These are phyloP conservation scores for Micrasema longulum DNA, from an alignment of 1,140 invertebrate genomes.

Conservation along the genomic window DNA sequence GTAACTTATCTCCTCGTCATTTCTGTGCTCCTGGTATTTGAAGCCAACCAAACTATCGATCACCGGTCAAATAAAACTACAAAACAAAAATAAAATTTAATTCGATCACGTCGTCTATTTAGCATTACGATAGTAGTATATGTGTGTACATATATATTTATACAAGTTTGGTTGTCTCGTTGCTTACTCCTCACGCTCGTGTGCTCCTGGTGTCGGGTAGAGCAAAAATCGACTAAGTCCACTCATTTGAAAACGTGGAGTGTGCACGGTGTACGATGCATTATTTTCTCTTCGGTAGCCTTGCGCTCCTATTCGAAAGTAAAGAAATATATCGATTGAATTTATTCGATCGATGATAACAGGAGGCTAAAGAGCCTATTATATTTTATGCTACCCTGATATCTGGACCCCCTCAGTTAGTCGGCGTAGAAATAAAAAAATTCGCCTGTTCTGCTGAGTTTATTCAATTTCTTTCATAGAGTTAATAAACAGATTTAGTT, in stretches of 20 bases:
- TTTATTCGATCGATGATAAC: slow-evolving; percentile 1
- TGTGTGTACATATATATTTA: neutral
- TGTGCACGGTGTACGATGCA: neutral
- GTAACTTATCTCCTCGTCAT: slow-evolving; percentile 10
- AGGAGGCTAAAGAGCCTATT: neutral
- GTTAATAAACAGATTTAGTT: too few species aligned
- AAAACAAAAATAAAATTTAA: neutral
- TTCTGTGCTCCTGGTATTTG: slow-evolving; percentile 15
- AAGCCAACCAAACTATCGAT: slow-evolving; percentile 33
- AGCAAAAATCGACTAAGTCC: slow-evolving; percentile 27
- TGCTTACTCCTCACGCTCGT: neutral
- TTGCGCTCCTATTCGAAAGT: slow-evolving; percentile 26
- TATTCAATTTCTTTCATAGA: too few species aligned
- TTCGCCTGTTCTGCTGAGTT: too few species aligned
- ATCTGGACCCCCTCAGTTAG: slow-evolving; percentile 21
- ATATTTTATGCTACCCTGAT: neutral
- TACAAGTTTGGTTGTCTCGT: neutral
- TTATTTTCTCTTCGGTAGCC: slow-evolving; percentile 2
- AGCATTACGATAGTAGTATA: neutral
- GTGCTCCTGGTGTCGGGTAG: slow-evolving; percentile 9
- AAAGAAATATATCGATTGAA: slow-evolving; percentile 24
- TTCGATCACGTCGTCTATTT: slow-evolving; percentile 8
- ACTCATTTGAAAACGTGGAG: neutral
- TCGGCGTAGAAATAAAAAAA: neutral
- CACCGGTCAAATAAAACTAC: slow-evolving; percentile 27